Evolutionary conservation across 2,888 invertebrate genomes (phyloP).

Genomic region (Theretra japonica): DNA sequence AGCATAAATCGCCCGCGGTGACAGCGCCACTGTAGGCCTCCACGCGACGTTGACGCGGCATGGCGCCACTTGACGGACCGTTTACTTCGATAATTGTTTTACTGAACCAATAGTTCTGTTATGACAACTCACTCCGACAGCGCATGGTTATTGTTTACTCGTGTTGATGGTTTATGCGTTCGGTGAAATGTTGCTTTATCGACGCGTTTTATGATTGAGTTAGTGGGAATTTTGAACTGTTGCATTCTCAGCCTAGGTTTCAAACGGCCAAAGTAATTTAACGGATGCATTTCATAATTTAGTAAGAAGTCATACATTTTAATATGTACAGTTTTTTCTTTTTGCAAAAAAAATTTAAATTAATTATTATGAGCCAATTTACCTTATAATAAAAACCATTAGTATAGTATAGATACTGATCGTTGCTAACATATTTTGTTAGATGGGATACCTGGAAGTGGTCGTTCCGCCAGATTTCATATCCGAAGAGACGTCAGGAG

Average conservation of each 20-base stretch:
- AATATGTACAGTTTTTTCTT: too few relatives aligned
- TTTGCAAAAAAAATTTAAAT: too few relatives aligned
- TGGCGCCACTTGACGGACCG: conserved; percentile 67
- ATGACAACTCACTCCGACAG: neutral
- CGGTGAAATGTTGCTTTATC: neutral
- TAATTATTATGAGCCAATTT: too few relatives aligned
- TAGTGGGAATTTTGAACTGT: neutral
- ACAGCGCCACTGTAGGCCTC: conserved; percentile 71
- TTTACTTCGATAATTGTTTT: conserved; percentile 40
- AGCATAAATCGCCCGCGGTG: conserved; percentile 79
- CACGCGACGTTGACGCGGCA: conserved; percentile 73
- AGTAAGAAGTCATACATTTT: too few relatives aligned
- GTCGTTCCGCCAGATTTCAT: conserved; percentile 97
- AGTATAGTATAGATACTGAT: neutral
- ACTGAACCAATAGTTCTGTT: conserved; percentile 26
- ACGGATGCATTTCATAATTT: too few relatives aligned
- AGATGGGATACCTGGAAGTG: conserved; percentile 94
- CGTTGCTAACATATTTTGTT: conserved; percentile 35
- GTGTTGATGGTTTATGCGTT: neutral
- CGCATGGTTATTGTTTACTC: conserved; percentile 24
- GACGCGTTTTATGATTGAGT: neutral
- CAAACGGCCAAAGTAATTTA: too few relatives aligned
- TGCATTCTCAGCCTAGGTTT: too few relatives aligned
- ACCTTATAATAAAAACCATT: too few relatives aligned
- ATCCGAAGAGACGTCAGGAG: conserved; percentile 93